These are phyloP conservation scores for Microplitis mediator DNA, from an alignment of 1,140 invertebrate genomes.

Conservation along the genomic window DNA sequence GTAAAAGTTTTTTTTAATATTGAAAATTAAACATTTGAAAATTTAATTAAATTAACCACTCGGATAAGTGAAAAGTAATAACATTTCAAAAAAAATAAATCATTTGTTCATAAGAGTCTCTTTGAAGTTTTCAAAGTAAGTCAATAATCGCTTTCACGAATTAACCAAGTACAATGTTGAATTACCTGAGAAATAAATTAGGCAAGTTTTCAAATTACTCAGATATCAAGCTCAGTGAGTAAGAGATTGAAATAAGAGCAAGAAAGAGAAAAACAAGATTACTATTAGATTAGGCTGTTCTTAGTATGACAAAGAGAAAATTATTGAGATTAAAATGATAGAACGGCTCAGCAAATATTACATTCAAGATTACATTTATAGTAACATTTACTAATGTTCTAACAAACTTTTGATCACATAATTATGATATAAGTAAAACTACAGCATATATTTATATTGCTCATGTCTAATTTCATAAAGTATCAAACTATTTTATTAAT, in stretches of 20 bases:
- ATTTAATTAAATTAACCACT: no score
- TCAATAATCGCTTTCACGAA: background rate
- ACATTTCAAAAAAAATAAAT: background rate
- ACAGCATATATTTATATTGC: no score
- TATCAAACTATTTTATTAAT: no score
- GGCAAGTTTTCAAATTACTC: constrained; percentile 19
- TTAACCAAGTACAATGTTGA: constrained; percentile 1
- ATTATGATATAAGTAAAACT: no score
- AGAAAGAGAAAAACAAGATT: constrained; percentile 1
- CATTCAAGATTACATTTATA: background rate
- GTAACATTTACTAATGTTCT: no score
- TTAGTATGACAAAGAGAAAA: background rate
- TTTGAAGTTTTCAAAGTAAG: background rate
- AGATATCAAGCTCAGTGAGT: background rate
- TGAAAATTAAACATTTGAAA: background rate
- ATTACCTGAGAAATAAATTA: constrained; percentile 16
- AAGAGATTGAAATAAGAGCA: background rate
- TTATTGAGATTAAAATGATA: background rate
- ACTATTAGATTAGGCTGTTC: constrained; percentile 17
- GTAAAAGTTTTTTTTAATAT: background rate
- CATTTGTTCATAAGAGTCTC: background rate
- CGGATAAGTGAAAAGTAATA: background rate
- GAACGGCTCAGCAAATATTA: constrained; percentile 7
- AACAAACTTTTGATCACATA: no score
- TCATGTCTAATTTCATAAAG: no score